phyloP scores from a whole-genome alignment of 2,113 vertebrate species.

The Mus musculus region GRCm39 chr13:111577501-111578000 shows the following conservation, averaged over 20 bases:
- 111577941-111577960: conserved; percentile 9
- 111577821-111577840: conserved; percentile 3
- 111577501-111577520: conserved; percentile 35
- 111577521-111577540: not conserved
- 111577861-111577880: conserved; percentile 22
- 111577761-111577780: no score
- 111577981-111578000: not conserved
- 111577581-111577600: conserved; percentile 8
- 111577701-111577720: conserved; percentile 45
- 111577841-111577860: not conserved
- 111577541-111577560: not conserved
- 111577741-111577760: no score
- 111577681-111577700: conserved; percentile 13
- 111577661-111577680: not conserved
- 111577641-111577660: conserved; percentile 19
- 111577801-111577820: conserved; percentile 27
- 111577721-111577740: no score
- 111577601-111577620: conserved; percentile 4
- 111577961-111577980: not conserved
- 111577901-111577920: conserved; percentile 15
- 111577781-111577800: no score
- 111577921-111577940: conserved; percentile 34
- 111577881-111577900: not conserved
- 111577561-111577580: not conserved
- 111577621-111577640: not conserved